These are phyloP conservation scores for Choloepus didactylus DNA, from an alignment of 2,797 vertebrate genomes.

Conservation along the genomic window DNA sequence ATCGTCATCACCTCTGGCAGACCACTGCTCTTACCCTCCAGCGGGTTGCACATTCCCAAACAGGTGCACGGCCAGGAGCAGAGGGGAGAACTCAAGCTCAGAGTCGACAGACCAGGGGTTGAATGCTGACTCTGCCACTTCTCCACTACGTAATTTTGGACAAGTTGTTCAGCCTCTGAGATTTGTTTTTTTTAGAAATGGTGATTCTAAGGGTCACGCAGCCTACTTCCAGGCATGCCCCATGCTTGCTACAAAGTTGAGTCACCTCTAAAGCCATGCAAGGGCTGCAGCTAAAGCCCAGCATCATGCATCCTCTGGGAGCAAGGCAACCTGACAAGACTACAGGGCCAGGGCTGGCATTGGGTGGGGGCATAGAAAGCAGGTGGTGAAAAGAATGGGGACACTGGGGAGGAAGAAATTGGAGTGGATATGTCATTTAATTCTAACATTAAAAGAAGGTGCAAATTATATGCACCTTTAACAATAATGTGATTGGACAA, in stretches of 20 bases:
- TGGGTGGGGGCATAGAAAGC: not conserved
- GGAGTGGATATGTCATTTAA: not conserved
- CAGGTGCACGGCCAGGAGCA: not conserved
- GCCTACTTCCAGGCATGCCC: not conserved
- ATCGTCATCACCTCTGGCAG: not conserved
- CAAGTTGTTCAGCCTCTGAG: not conserved
- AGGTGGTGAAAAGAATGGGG: not conserved
- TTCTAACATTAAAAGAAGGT: slow-evolving; percentile 50
- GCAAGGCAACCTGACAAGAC: not conserved
- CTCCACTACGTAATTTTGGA: not conserved
- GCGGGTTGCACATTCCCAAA: not conserved
- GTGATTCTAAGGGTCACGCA: not conserved
- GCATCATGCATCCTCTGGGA: not conserved
- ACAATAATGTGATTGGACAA: not conserved
- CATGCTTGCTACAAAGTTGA: not conserved
- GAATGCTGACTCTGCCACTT: not conserved
- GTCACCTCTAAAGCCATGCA: not conserved
- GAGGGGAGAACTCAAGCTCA: not conserved
- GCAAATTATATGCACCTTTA: slow-evolving; percentile 62
- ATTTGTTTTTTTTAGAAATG: not conserved
- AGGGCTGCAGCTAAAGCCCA: not conserved
- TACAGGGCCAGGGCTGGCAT: not conserved
- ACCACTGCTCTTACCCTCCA: not conserved
- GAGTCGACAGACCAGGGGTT: not conserved
- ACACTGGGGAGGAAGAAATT: not conserved